Base-by-base conservation (phyloP, 2,797 vertebrate genomes). In the Chelon auratus region DNA sequence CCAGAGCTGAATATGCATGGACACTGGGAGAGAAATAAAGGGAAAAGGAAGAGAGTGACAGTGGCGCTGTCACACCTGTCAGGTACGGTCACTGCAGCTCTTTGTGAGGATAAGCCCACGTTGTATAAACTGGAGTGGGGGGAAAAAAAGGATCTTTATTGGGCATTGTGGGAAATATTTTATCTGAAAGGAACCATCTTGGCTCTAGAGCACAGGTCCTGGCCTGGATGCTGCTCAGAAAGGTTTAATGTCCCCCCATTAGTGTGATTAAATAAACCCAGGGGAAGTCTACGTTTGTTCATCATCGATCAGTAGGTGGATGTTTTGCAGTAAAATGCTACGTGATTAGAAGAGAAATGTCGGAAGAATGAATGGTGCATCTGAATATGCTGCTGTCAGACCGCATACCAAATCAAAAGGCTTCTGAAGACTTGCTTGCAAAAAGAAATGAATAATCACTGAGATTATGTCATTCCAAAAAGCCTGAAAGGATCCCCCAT, bases 401-500 rank as follows among this genome's bases (percentile, higher is more conserved):
- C 59, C 20, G 33, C 37, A 51, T 18, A 39, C 36, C 40, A 52
- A 45, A 48, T 33, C 45, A 42, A 56, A 80, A 78, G 22, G 65
- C 43, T 40, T 61, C 36, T 50, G 15, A 45, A 48, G 68, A 61
- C 33, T 47, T 65, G 39, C 58, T 78, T 48, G 51, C 53, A 81
- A 54, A 62, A 47, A 40, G 40, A 81, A 87, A 85, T 82, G 26
- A 88, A 86, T 80, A 87, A 84, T 80, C 73, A 26, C 18, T 15
- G 33, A 52, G 84, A 87, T 87, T 77, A 84, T 77, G 37, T 66
- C 72, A 86, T 87, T 86, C 52, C 56, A 51, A 84, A 79, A 62
- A 71, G 57, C 47, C 62, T 45, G 72, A 68, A 72, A 87, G 39
- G 57, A 65, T 77, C 74, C 86, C 76, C 86, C 77, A 68, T 66